Base-by-base conservation (phyloP, 2,888 invertebrate species). In the Sminthurinus aureus region DNA sequence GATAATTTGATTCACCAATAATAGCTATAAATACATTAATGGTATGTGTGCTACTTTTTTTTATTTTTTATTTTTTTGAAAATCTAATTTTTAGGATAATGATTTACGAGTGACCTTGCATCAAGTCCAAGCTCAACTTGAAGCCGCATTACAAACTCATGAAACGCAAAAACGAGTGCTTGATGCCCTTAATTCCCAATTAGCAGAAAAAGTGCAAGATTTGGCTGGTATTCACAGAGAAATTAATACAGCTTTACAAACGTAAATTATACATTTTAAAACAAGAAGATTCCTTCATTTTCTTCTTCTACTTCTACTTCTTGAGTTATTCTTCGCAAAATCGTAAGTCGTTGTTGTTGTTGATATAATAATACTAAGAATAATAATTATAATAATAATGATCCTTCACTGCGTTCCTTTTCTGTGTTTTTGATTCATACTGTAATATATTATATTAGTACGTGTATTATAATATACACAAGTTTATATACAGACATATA, bases 131-230 rank as follows among this genome's bases (percentile, higher is more conserved):
- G 94, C 94, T 85, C 95, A 96, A 91, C 91, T 95, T 89, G 95
- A 96, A 89, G 92, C 95, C 75, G 94, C 95, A 0, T 91, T 95
- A 82, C 93, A 94, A 85, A 94, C 95, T 51, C 95, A 96, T 90
- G 95, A 96, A 90, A 94, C 95, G 24, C 95, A 96, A 91, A 92
- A 94, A 88, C 94, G 95, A 89, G 94, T 96, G 87, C 92, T 96
- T 88, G 93, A 95, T 89, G 95, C 95, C 66, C 91, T 96, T 88
- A 96, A 95, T 91, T 94, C 95, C 89, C 96, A 96, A 91, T 93
- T 96, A 89, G 95, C 96, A 81, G 91, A 94, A 84, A 94, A 95
- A 89, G 93, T 96, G 85, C 94, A 95, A 89, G 95, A 95, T 90
- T 92, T 96, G 91, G 94, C 93, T 87, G 89, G 85, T 38, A 87